Base-by-base conservation (phyloP, 2,888 invertebrate genomes). In the Elaeidobius kamerunicus region DNA sequence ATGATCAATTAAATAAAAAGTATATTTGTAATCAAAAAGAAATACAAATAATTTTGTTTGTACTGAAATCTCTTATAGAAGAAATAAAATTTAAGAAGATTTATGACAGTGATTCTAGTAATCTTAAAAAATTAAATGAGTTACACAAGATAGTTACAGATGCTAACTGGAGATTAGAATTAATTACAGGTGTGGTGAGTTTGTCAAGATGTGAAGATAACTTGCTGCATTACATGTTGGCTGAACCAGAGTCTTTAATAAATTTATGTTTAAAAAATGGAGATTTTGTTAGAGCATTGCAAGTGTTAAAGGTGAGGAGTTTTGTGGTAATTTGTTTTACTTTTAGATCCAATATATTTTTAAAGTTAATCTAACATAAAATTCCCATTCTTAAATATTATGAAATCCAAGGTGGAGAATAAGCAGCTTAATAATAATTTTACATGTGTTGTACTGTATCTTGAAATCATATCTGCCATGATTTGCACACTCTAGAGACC, bases 161-260 rank as follows among this genome's bases (percentile, higher is more conserved):
- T 68, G 85, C 85, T 5, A 73, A 79, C 53, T 88, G 88, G 88
- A 79, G 87, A 63, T 74, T 85, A 61, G 84, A 87, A 64, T 69
- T 88, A 38, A 78, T 88, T n/a, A 78, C 79, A 0, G 79, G 76
- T 49, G 68, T 78, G 1, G 76, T 80, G 3, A 78, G 78, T 2
- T 72, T 76, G 28, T 71, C 73, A 3, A 75, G 74, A 55, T 74
- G 75, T 6, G 70, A 76, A 49, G 58, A 60, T 17, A 76, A 79
- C 62, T 77, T 84, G 58, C 74, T 85, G 45, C 78, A 80, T 35
- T 79, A 81, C 44, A 85, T 92, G 88, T 68, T 91, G 45, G 83
- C 88, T 6, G 81, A 86, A 20, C 85, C 87, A 0, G 84, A 84
- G 59, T 84, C 85, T 58, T 74, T 91, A 36, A 82, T 90, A n/a